Percentiles rank a stretch among this genome's conserved stretches.
These are phyloP conservation scores for Parelbella ahira DNA, from an alignment of 2,888 invertebrate species.

Conservation along the genomic window DNA sequence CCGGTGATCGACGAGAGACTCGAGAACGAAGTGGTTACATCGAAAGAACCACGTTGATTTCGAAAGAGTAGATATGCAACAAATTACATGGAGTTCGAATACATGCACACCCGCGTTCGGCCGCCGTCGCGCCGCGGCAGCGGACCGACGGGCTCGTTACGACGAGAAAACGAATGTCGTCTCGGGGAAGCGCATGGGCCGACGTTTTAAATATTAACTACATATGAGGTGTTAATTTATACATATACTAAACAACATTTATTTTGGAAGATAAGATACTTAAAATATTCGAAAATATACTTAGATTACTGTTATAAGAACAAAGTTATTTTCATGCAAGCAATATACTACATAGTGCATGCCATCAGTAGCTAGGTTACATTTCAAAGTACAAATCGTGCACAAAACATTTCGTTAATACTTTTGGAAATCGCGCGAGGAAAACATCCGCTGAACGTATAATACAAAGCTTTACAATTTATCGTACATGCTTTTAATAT, in stretches of 20 bases:
- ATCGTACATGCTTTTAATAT: conserved; percentile 9
- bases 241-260: conserved; percentile 72
- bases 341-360: conserved; percentile 67
- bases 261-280: conserved; percentile 74
- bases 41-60: conserved; percentile 34
- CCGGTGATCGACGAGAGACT: conserved; percentile 37
- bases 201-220: conserved; percentile 48
- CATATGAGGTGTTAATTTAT: too few species aligned
- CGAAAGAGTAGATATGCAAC: conserved; percentile 29
- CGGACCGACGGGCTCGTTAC: too few species aligned
- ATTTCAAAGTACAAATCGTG: conserved; percentile 42
- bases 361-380: too few species aligned
- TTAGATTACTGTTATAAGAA: conserved; percentile 44
- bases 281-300: conserved; percentile 43
- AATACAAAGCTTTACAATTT: conserved; percentile 32
- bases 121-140: too few species aligned
- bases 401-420: too few species aligned
- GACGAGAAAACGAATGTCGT: too few species aligned
- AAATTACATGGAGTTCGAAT: too few species aligned
- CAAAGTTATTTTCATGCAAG: conserved; percentile 74
- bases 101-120: too few species aligned
- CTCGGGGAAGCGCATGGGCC: too few species aligned
- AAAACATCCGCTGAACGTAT: conserved; percentile 15
- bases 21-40: conserved; percentile 37
- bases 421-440: conserved; percentile 27